Percentiles rank a stretch among this genome's conserved stretches.
Evolutionary conservation across 2,113 vertebrate genomes (phyloP).

Genomic region (Seriola dumerili): DNA sequence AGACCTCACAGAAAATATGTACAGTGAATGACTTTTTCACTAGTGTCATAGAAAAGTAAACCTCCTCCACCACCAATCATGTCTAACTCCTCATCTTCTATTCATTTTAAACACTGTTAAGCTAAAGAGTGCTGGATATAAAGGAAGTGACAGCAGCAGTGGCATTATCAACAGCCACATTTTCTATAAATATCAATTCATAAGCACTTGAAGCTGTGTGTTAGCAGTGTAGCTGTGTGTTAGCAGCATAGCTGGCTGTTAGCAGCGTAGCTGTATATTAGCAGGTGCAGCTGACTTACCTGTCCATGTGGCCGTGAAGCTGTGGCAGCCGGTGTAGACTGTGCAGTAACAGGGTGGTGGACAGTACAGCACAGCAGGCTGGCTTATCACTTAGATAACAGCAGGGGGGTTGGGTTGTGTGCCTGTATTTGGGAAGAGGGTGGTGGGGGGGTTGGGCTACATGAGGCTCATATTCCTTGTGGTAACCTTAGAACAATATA

Average conservation of each 20-base stretch:
- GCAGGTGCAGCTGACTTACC: slow-evolving; percentile 61
- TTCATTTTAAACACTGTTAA: not conserved
- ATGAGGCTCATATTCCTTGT: slow-evolving; percentile 48
- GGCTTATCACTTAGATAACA: slow-evolving; percentile 70
- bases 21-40: not conserved
- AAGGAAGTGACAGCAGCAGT: not conserved
- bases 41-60: not conserved
- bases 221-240: not conserved
- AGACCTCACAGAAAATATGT: not conserved
- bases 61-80: not conserved
- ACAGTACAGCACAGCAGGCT: slow-evolving; percentile 46
- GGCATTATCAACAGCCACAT: not conserved
- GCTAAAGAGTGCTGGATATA: no score
- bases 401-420: slow-evolving; percentile 25
- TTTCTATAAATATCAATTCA: not conserved
- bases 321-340: slow-evolving; percentile 3
- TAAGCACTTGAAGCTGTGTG: not conserved
- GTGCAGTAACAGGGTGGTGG: slow-evolving; percentile 34
- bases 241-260: not conserved
- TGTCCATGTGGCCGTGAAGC: slow-evolving; percentile 26
- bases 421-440: slow-evolving; percentile 47
- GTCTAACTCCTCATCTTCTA: not conserved
- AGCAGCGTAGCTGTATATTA: not conserved
- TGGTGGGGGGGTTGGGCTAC: slow-evolving; percentile 4
- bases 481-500: slow-evolving; percentile 50